phyloP scores from a whole-genome alignment of 2,888 invertebrate species.

The Hoplodrina ambigua region DNA sequence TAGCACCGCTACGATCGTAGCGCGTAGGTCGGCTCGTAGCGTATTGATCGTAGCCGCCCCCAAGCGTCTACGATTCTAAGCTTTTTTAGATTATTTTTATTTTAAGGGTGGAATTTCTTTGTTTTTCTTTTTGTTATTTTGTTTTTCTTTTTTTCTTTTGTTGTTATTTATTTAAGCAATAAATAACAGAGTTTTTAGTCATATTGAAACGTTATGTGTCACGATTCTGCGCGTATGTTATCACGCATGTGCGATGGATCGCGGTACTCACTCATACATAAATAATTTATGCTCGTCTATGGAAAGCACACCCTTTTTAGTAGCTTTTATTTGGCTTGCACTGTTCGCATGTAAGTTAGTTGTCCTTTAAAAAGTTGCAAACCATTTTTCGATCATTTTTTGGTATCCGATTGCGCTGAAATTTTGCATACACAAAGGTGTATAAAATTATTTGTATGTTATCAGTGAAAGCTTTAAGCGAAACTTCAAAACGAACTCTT shows the following conservation, averaged over 20 bases:
- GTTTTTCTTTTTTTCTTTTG: not conserved
- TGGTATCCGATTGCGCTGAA: too few relatives aligned
- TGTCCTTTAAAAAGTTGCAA: too few relatives aligned
- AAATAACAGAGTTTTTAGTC: not conserved
- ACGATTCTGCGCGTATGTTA: not conserved
- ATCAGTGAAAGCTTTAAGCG: not conserved
- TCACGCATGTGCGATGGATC: constrained; percentile 9
- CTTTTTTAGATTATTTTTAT: constrained; percentile 53
- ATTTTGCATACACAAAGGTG: too few relatives aligned
- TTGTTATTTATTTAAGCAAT: not conserved
- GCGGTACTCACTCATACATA: not conserved
- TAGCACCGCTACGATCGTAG: constrained; percentile 66
- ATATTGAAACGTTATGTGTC: not conserved
- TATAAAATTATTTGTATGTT: too few relatives aligned
- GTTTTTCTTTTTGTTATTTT: not conserved
- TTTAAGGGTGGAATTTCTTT: constrained; percentile 11
- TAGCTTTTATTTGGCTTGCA: too few relatives aligned
- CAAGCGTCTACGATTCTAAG: constrained; percentile 56
- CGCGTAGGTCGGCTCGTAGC: constrained; percentile 62
- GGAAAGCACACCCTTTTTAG: not conserved
- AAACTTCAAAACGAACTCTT: not conserved
- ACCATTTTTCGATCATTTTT: too few relatives aligned
- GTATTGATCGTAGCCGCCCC: constrained; percentile 67
- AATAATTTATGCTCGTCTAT: not conserved
- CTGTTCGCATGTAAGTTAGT: too few relatives aligned